phyloP scores from a whole-genome alignment of 2,113 vertebrate species.

The Bubo bubo region DNA sequence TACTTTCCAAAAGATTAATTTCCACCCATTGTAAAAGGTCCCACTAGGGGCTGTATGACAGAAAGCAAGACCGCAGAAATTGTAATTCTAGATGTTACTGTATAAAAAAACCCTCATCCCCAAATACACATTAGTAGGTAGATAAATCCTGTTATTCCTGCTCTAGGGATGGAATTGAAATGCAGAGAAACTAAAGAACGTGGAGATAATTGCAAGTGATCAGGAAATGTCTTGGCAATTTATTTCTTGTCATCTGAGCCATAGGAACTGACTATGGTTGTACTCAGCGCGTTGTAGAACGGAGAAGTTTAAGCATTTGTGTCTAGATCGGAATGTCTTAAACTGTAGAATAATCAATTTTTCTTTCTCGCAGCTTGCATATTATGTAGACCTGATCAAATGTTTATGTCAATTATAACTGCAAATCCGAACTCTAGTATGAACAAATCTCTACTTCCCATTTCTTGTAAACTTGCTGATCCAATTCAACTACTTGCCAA shows the following conservation, averaged over 20 bases:
- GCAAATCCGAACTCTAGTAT: background rate
- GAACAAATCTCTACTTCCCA: background rate
- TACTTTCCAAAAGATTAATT: background rate
- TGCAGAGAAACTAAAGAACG: background rate
- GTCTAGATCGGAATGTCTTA: background rate
- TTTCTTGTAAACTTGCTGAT: background rate
- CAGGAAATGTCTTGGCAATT: background rate
- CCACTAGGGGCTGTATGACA: background rate
- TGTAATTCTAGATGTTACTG: background rate
- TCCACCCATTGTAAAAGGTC: background rate
- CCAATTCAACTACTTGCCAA: background rate
- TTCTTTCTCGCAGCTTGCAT: accelerated
- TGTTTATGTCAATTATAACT: background rate
- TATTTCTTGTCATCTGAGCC: background rate
- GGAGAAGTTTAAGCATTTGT: background rate
- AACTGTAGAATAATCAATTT: background rate
- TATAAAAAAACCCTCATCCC: background rate
- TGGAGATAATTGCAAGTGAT: background rate
- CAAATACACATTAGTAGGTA: background rate
- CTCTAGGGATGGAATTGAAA: background rate
- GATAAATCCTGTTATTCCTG: background rate
- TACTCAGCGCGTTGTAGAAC: background rate
- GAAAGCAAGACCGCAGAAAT: background rate
- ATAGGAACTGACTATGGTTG: background rate
- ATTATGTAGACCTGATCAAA: background rate